A percentile compares a stretch with the other conserved stretches of the same genome.
phyloP scores from a whole-genome alignment of 1,140 invertebrate genomes.

The Coptotermes formosanus region DNA sequence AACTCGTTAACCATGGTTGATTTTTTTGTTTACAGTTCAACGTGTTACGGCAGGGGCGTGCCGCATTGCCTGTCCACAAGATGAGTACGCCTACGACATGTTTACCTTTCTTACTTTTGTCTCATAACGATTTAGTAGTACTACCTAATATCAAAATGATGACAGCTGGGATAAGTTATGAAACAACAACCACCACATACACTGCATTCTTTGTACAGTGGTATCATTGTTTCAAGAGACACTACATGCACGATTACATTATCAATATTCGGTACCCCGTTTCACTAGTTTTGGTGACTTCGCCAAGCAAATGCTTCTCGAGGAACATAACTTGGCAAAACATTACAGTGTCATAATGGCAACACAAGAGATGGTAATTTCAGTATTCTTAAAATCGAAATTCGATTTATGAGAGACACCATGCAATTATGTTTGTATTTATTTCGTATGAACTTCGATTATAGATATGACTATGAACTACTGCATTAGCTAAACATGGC shows the following conservation, averaged over 20 bases:
- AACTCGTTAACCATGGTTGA: not conserved
- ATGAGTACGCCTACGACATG: not conserved
- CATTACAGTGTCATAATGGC: not conserved
- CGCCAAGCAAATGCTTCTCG: not conserved
- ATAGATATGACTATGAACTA: conserved; percentile 21
- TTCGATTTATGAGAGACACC: not conserved
- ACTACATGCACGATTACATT: not conserved
- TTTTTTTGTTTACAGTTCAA: not conserved
- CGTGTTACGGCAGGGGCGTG: not conserved
- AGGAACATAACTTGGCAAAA: not conserved
- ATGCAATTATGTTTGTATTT: not conserved
- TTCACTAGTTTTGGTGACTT: not conserved
- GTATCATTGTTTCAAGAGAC: not conserved
- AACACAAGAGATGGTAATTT: not conserved
- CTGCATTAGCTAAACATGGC: conserved; percentile 33
- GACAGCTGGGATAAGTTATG: not conserved
- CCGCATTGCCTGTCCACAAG: not conserved
- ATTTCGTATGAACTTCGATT: not conserved
- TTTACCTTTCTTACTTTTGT: no score
- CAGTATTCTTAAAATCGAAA: not conserved
- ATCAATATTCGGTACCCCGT: not conserved
- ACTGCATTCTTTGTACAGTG: no score
- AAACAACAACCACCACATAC: not conserved
- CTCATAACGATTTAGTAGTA: not conserved
- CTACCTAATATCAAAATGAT: not conserved